phyloP scores from a whole-genome alignment of 2,888 invertebrate genomes.

The Chymomyza amoena region DNA sequence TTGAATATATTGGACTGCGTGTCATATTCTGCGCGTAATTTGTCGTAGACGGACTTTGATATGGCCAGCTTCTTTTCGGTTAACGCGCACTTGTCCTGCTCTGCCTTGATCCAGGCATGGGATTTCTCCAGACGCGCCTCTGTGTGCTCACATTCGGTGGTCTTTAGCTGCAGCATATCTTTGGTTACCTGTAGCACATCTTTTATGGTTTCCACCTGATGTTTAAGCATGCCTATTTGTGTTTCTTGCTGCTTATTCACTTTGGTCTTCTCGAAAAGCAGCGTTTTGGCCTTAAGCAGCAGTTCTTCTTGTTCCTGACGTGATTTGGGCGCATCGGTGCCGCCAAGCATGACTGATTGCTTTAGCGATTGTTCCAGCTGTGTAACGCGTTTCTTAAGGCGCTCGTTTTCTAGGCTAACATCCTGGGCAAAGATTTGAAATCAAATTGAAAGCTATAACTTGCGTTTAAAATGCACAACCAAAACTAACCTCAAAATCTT shows the following conservation, averaged over 20 bases:
- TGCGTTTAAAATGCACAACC: background rate
- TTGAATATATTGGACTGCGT: conserved; percentile 87
- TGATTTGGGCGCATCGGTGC: conserved; percentile 75
- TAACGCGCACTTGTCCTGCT: conserved; percentile 85
- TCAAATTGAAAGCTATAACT: background rate
- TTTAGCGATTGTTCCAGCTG: conserved; percentile 76
- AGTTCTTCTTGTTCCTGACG: conserved; percentile 78
- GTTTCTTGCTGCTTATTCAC: conserved; percentile 88
- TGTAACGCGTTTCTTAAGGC: conserved; percentile 69
- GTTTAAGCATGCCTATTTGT: conserved; percentile 83
- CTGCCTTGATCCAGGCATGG: conserved; percentile 83
- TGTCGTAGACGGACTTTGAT: conserved; percentile 86
- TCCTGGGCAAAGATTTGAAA: conserved; percentile 55
- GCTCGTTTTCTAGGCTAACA: conserved; percentile 73
- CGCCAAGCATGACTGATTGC: conserved; percentile 76
- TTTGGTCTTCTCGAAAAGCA: conserved; percentile 88
- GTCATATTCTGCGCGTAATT: conserved; percentile 88
- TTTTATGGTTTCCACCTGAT: conserved; percentile 87
- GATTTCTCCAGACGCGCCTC: conserved; percentile 83
- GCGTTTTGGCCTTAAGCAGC: conserved; percentile 84
- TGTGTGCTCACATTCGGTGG: conserved; percentile 88
- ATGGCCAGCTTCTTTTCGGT: conserved; percentile 86
- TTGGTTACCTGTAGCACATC: conserved; percentile 91
- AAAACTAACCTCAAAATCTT: conserved; percentile 77
- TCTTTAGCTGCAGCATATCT: conserved; percentile 88